Evolutionary conservation across 2,113 vertebrate species (phyloP).

Genomic region (Xenopus laevis): DNA sequence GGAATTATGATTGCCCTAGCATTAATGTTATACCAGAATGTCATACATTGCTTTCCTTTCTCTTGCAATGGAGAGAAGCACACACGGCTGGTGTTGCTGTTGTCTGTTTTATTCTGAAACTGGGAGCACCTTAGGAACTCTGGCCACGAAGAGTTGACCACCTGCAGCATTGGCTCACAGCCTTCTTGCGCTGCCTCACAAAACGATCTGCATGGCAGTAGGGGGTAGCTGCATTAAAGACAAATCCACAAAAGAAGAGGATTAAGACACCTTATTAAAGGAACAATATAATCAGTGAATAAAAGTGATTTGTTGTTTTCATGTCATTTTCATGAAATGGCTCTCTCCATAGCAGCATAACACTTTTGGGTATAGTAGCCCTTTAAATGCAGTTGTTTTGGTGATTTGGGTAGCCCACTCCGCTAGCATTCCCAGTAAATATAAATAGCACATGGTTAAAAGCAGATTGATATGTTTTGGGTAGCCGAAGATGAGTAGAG

Average conservation of each 20-base stretch:
- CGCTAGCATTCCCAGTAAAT: neutral
- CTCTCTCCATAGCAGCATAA: no score
- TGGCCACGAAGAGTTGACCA: conserved; percentile 92
- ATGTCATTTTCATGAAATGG: neutral
- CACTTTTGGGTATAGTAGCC: no score
- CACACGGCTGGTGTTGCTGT: conserved; percentile 45
- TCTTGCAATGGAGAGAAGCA: conserved; percentile 79
- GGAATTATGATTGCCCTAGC: no score
- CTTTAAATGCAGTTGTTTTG: no score
- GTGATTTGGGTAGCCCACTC: no score
- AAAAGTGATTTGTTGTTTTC: neutral
- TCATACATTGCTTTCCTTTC: conserved; percentile 74
- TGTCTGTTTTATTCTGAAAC: conserved; percentile 69
- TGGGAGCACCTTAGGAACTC: conserved; percentile 89
- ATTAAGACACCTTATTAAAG: neutral
- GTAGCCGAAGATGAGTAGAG: no score
- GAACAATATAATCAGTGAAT: neutral
- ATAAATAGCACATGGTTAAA: neutral
- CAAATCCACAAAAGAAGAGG: conserved; percentile 40
- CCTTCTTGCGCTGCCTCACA: conserved; percentile 88
- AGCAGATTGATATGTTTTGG: neutral
- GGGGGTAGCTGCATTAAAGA: conserved; percentile 53
- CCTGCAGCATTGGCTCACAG: conserved; percentile 85
- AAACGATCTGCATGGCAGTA: conserved; percentile 84
- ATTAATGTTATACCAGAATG: neutral